Evolutionary conservation across 2,797 vertebrate genomes (phyloP).

Genomic region (Hephaestus fuliginosus): DNA sequence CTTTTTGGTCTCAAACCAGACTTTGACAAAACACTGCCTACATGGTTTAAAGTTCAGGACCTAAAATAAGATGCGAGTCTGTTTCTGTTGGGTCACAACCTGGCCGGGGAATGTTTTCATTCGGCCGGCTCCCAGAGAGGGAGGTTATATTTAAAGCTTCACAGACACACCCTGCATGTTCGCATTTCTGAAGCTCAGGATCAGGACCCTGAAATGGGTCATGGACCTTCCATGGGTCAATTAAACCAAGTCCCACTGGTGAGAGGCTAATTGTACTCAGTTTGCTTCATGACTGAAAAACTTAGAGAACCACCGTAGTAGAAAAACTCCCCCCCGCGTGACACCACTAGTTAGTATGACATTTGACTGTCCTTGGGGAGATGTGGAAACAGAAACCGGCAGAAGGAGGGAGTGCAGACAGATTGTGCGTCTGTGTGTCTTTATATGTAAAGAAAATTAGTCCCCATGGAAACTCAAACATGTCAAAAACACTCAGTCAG

Average conservation of each 20-base stretch:
- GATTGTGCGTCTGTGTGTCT: constrained; percentile 46
- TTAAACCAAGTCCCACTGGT: constrained; percentile 45
- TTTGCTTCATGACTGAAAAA: constrained; percentile 39
- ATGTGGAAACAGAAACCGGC: constrained; percentile 6
- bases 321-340: constrained; percentile 37
- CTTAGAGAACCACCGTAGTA: constrained; percentile 26
- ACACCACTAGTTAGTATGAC: constrained; percentile 55
- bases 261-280: constrained; percentile 56
- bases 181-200: constrained; percentile 54
- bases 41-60: constrained; percentile 36
- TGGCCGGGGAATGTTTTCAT: constrained; percentile 71
- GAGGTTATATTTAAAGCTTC: constrained; percentile 65
- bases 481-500: constrained; percentile 52
- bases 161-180: constrained; percentile 53
- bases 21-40: constrained; percentile 61
- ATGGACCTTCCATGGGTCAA: constrained; percentile 52
- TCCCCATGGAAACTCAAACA: constrained; percentile 42
- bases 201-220: constrained; percentile 51
- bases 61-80: constrained; percentile 56
- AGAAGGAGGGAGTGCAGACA: constrained; percentile 35
- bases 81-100: constrained; percentile 68
- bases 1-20: constrained; percentile 50
- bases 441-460: constrained; percentile 56
- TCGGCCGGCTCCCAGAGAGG: constrained; percentile 65
- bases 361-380: constrained; percentile 56